These are phyloP conservation scores for Trichopria drosophilae DNA, from an alignment of 2,888 invertebrate species.

Conservation along the genomic window DNA sequence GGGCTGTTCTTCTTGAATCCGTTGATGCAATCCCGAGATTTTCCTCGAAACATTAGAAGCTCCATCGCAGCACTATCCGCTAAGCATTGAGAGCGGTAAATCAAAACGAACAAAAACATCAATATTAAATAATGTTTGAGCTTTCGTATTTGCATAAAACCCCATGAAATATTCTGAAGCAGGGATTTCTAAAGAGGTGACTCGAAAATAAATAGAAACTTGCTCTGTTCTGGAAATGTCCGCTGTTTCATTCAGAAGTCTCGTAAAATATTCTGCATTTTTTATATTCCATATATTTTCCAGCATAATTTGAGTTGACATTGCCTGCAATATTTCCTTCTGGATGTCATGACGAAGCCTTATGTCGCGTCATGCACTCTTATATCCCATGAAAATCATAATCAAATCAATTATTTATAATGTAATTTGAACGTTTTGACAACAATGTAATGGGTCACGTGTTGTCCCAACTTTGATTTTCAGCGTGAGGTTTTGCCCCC, in stretches of 20 bases:
- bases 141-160: slow-evolving; percentile 29
- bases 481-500: too few species aligned
- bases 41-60: slow-evolving; percentile 36
- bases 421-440: too few species aligned
- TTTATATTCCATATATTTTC: slow-evolving; percentile 24
- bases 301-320: slow-evolving; percentile 22
- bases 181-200: slow-evolving; percentile 11
- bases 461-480: too few species aligned
- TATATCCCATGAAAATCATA: too few species aligned
- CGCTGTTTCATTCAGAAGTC: slow-evolving; percentile 30
- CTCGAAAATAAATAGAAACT: slow-evolving; percentile 25
- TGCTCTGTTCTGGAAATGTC: slow-evolving; percentile 30
- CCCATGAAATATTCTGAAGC: slow-evolving; percentile 29
- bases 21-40: slow-evolving; percentile 35
- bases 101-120: slow-evolving; percentile 14
- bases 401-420: too few species aligned
- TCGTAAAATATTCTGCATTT: slow-evolving; percentile 25
- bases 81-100: slow-evolving; percentile 21
- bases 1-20: slow-evolving; percentile 32
- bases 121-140: slow-evolving; percentile 18
- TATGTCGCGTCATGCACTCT: too few species aligned
- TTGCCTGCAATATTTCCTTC: slow-evolving; percentile 17
- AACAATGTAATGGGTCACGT: too few species aligned
- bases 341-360: too few species aligned
- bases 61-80: slow-evolving; percentile 39